These are phyloP conservation scores for Corydoras sp. DNA, from an alignment of 2,113 vertebrate genomes.

Conservation along the genomic window DNA sequence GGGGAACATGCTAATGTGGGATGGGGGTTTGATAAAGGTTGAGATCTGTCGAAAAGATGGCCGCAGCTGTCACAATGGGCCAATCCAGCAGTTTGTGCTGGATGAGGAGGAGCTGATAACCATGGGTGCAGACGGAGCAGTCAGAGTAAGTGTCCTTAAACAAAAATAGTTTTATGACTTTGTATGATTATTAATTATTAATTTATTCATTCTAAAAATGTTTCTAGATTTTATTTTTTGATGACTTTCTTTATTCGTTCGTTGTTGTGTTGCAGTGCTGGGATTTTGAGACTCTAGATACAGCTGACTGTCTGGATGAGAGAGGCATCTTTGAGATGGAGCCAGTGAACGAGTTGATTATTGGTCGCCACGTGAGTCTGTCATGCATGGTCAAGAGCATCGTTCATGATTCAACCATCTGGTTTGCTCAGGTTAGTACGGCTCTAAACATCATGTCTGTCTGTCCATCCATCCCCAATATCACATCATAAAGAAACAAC, in stretches of 20 bases:
- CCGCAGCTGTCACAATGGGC: slow-evolving; percentile 73
- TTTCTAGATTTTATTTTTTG: too few species aligned
- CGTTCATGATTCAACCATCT: slow-evolving; percentile 66
- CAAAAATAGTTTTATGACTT: too few species aligned
- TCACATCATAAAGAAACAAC: too few species aligned
- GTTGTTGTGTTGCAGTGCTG: slow-evolving; percentile 67
- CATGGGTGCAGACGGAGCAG: slow-evolving; percentile 77
- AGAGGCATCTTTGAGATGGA: slow-evolving; percentile 75
- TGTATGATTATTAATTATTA: too few species aligned
- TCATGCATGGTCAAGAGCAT: slow-evolving; percentile 75
- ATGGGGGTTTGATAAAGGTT: slow-evolving; percentile 80
- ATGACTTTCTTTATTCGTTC: too few species aligned
- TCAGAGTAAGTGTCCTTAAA: slow-evolving; percentile 67
- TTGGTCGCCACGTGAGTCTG: slow-evolving; percentile 77
- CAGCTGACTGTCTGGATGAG: slow-evolving; percentile 67
- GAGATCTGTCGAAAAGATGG: slow-evolving; percentile 72
- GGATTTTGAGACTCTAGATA: slow-evolving; percentile 81
- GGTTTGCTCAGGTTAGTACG: slow-evolving; percentile 83
- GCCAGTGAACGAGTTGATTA: slow-evolving; percentile 79
- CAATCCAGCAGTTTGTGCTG: slow-evolving; percentile 76
- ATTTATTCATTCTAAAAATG: too few species aligned
- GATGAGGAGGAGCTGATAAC: slow-evolving; percentile 85
- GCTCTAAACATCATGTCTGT: background rate
- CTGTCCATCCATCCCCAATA: too few species aligned
- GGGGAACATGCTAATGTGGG: slow-evolving; percentile 94